These are phyloP conservation scores for Montifringilla adamsi DNA, from an alignment of 2,113 vertebrate species.

Conservation along the genomic window DNA sequence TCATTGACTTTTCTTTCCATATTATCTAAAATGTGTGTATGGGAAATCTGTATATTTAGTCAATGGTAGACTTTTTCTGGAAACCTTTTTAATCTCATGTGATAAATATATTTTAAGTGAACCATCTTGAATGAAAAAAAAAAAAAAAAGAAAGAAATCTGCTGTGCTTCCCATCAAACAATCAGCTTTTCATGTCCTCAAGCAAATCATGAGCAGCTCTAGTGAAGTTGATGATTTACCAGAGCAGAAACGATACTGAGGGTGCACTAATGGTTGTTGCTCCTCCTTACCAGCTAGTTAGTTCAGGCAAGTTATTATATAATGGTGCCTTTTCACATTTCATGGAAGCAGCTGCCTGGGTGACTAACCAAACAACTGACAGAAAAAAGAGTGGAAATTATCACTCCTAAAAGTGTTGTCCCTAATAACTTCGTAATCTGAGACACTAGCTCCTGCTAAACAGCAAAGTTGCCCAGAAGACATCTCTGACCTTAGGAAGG, in stretches of 20 bases:
- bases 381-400: neutral
- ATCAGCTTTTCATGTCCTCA: neutral
- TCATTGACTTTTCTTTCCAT: neutral
- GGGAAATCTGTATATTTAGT: neutral
- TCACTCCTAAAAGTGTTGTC: neutral
- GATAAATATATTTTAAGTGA: neutral
- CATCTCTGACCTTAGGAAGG: neutral
- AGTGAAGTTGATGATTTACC: neutral
- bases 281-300: neutral
- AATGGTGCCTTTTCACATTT: conserved; percentile 17
- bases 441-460: neutral
- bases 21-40: neutral
- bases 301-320: neutral
- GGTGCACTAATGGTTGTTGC: neutral
- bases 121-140: neutral
- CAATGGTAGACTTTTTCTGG: neutral
- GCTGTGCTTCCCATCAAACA: neutral
- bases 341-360: neutral
- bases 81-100: neutral
- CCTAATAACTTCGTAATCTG: neutral
- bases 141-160: neutral
- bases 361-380: neutral
- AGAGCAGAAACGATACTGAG: neutral
- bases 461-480: neutral
- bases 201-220: neutral